phyloP scores from a whole-genome alignment of 2,113 vertebrate genomes.

The Stercorarius parasiticus region DNA sequence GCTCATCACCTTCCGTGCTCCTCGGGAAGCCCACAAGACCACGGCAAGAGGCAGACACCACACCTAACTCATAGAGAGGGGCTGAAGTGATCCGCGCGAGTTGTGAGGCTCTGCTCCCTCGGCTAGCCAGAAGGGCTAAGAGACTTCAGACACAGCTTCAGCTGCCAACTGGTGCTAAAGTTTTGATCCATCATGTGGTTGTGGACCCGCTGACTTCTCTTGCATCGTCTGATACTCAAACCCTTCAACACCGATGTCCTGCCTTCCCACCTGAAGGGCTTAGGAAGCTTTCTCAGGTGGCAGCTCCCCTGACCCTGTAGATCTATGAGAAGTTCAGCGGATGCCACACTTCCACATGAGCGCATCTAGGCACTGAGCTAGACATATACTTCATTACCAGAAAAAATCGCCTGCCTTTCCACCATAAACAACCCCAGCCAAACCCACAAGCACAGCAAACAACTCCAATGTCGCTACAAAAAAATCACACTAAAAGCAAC shows the following conservation, averaged over 20 bases:
- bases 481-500: not conserved
- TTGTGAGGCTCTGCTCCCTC: not conserved
- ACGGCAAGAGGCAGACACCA: not conserved
- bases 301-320: not conserved
- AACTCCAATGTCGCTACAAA: not conserved
- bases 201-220: not conserved
- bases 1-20: not conserved
- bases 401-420: not conserved
- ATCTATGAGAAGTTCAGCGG: not conserved
- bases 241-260: not conserved
- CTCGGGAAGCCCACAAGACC: not conserved
- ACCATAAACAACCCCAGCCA: not conserved
- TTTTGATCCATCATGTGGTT: not conserved
- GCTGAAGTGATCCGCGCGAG: accelerated
- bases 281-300: not conserved
- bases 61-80: not conserved
- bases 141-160: not conserved
- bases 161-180: not conserved
- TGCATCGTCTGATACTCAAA: not conserved
- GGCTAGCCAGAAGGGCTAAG: not conserved
- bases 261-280: not conserved
- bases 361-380: not conserved
- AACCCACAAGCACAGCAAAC: not conserved
- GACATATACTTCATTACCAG: not conserved
- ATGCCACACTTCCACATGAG: accelerated